These are phyloP conservation scores for Sphinx pinastri DNA, from an alignment of 2,888 invertebrate genomes.

Conservation along the genomic window DNA sequence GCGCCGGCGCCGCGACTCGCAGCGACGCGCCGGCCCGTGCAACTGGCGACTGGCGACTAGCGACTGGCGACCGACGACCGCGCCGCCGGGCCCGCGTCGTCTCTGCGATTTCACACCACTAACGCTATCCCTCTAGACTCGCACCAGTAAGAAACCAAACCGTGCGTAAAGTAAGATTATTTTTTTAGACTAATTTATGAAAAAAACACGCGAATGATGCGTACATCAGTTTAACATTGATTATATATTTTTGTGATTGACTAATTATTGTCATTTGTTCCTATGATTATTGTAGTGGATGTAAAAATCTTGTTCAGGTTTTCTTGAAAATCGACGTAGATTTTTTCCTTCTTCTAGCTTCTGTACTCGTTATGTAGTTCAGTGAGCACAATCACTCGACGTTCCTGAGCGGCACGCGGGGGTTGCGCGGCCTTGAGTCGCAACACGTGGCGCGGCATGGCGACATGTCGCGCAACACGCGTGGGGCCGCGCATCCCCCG, in stretches of 20 bases:
- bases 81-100: constrained; percentile 42
- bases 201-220: constrained; percentile 71
- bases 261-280: constrained; percentile 81
- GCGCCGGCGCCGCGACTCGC: constrained; percentile 45
- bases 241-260: constrained; percentile 76
- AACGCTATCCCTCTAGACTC: constrained; percentile 74
- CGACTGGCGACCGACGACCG: background rate
- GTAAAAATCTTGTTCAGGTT: constrained; percentile 79
- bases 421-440: constrained; percentile 45
- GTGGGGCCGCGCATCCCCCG: constrained; percentile 47
- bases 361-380: constrained; percentile 61
- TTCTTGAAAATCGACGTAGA: constrained; percentile 81
- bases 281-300: constrained; percentile 79
- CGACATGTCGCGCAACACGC: background rate
- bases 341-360: constrained; percentile 65
- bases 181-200: constrained; percentile 70
- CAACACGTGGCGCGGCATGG: background rate
- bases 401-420: constrained; percentile 61
- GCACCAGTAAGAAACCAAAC: constrained; percentile 80
- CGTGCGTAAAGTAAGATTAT: constrained; percentile 73
- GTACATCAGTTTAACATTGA: constrained; percentile 75
- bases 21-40: constrained; percentile 28
- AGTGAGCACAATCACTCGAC: constrained; percentile 60
- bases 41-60: constrained; percentile 1
- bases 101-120: constrained; percentile 59